Evolutionary conservation across 2,113 vertebrate genomes (phyloP), one percentile per base, ranked within the genome.

Genomic region (Enhydra lutris): DNA sequence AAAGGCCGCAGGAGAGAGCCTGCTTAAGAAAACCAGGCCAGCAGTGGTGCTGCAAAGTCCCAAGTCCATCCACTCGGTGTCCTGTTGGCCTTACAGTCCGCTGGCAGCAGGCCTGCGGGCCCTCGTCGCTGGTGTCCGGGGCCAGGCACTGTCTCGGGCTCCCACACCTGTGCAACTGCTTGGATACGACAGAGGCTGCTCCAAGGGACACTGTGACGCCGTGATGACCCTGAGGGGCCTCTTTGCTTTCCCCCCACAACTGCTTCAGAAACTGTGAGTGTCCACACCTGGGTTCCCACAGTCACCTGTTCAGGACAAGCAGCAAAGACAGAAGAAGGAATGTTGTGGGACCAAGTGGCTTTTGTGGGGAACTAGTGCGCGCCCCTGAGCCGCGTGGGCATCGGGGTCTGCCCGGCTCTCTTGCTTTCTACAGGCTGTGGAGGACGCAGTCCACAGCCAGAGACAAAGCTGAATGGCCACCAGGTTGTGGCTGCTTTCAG

Each of bases 281-380:
- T 93, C 73, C 86, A 78, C 50, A 89, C 21, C 34, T 61, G 36
- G 59, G 79, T 36, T 85, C 69, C 69, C 45, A 59, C 3, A 55
- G 47, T 71, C 74, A 67, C 47, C 55, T n/a, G n/a, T 78, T 95
- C 92, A 88, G 52, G 76, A 91, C 52, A 76, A 96, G 96, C 55
- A 84, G 88, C 55, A 36, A 69, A 78, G 85, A 29, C 50, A 42
- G 50, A 29, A 79, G 76, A 79, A 67, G 36, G 80, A 67, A 78
- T 55, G 63, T 10, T 67, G 34, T 31, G 39, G 3, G 34, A 86
- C 24, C n/a, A 74, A 34, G 24, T 11, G 65, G 85, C 34, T 82
- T 91, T 63, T 74, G 26, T 45, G 90, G 69, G 74, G 82, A 80
- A 15, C 13, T 34, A 65, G 71, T 4, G 7, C 42, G 31, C 0